Evolutionary conservation across 2,888 invertebrate genomes (phyloP).

Genomic region (Polydrusus cervinus): DNA sequence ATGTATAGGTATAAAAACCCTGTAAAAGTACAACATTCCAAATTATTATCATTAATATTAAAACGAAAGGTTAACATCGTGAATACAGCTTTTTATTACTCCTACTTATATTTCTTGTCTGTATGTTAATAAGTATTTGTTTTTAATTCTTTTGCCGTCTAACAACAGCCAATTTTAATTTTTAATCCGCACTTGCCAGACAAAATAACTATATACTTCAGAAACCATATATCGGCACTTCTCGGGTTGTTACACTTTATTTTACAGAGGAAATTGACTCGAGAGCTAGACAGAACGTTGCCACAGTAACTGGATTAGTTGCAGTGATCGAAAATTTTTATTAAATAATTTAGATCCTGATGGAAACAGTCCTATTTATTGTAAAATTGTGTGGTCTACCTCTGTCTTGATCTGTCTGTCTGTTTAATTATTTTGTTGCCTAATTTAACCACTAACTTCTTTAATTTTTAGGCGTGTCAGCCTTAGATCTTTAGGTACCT

Average conservation of each 20-base stretch:
- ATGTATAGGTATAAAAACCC: neutral
- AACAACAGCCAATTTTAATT: neutral
- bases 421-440: too few relatives aligned
- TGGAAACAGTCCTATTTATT: neutral
- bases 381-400: too few relatives aligned
- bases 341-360: neutral
- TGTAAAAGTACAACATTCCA: neutral
- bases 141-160: constrained; percentile 9
- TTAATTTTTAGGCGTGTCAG: too few relatives aligned
- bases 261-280: neutral
- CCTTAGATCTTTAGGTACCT: too few relatives aligned
- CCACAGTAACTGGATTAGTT: neutral
- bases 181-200: constrained; percentile 13
- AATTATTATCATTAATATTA: neutral
- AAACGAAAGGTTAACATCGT: constrained; percentile 19
- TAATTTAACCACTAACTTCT: too few relatives aligned
- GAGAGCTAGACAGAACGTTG: neutral
- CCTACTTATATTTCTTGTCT: constrained; percentile 14
- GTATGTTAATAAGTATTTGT: constrained; percentile 2
- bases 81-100: constrained; percentile 9
- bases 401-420: too few relatives aligned
- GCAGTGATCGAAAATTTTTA: too few relatives aligned
- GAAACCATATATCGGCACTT: constrained; percentile 13
- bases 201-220: constrained; percentile 12
- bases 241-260: constrained; percentile 17